These are phyloP conservation scores for Sebastes steindachneri DNA, from an alignment of 2,797 vertebrate species.

Conservation along the genomic window DNA sequence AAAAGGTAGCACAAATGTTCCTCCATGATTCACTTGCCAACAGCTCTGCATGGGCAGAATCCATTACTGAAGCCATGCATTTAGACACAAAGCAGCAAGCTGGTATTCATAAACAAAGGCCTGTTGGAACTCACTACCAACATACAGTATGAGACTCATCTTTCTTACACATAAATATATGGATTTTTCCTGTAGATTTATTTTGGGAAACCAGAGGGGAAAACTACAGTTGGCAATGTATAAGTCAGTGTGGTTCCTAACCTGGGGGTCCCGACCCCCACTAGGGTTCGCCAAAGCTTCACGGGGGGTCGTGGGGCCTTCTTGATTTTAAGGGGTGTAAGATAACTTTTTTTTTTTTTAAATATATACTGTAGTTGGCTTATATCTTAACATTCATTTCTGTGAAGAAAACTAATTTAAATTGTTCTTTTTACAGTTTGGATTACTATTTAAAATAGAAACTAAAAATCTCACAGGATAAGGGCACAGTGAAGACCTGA, in stretches of 20 bases:
- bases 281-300: not conserved
- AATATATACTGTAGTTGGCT: not conserved
- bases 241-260: not conserved
- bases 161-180: not conserved
- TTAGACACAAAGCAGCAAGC: conserved; percentile 13
- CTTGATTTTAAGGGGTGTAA: not conserved
- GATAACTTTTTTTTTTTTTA: not conserved
- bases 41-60: conserved; percentile 40
- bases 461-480: not conserved
- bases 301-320: not conserved
- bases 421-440: not conserved
- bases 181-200: not conserved
- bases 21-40: conserved; percentile 44
- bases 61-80: conserved; percentile 19
- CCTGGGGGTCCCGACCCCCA: too few relatives aligned
- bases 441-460: not conserved
- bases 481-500: too few relatives aligned
- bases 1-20: conserved; percentile 52
- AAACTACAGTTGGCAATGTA: not conserved
- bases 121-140: not conserved
- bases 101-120: conserved; percentile 27
- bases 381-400: not conserved
- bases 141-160: not conserved
- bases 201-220: not conserved
- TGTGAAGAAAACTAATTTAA: not conserved